These are phyloP conservation scores for Neolamprologus ventralis DNA, from an alignment of 2,113 vertebrate genomes.

Conservation along the genomic window DNA sequence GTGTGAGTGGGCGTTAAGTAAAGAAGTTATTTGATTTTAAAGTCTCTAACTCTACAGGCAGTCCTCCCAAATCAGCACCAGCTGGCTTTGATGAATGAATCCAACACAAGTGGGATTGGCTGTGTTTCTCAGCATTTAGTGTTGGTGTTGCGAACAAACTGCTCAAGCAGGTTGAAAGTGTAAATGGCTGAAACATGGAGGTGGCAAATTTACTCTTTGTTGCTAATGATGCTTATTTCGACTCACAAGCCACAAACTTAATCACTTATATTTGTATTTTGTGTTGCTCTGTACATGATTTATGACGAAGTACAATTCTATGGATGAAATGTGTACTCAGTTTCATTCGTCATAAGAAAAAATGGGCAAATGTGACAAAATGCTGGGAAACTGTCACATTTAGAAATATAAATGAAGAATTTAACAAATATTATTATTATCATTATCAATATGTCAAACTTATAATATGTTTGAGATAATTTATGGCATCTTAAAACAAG, in stretches of 20 bases:
- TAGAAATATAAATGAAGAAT: background rate
- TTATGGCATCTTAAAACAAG: background rate
- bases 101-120: background rate
- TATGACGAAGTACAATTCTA: background rate
- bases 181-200: background rate
- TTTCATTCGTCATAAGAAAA: background rate
- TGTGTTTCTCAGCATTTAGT: background rate
- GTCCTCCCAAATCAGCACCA: conserved; percentile 8
- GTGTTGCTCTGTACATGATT: background rate
- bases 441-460: background rate
- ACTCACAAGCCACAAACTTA: background rate
- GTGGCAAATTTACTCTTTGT: background rate
- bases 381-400: background rate
- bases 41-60: conserved; percentile 1
- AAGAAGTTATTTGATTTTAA: conserved; percentile 6
- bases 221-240: background rate
- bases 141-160: background rate
- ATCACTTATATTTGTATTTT: background rate
- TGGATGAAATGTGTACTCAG: background rate
- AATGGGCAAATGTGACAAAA: background rate
- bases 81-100: conserved; percentile 14
- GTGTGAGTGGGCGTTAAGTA: background rate
- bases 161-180: background rate
- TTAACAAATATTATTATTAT: background rate
- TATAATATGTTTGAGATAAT: background rate